These are phyloP conservation scores for Athene cunicularia DNA, from an alignment of 2,113 vertebrate genomes.

Conservation along the genomic window DNA sequence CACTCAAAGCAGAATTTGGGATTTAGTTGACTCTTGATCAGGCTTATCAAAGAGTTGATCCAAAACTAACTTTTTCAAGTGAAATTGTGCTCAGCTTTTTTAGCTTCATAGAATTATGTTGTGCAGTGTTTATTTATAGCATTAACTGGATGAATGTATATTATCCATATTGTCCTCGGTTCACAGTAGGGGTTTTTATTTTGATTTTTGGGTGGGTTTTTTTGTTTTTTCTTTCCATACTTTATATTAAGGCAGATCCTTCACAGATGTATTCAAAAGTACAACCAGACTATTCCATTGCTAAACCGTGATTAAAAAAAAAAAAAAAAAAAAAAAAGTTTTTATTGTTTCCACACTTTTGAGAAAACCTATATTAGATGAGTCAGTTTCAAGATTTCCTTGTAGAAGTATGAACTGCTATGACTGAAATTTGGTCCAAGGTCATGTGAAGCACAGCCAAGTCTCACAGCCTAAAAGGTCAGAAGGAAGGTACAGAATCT, in stretches of 20 bases:
- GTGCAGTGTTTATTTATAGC: background rate
- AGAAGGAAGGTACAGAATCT: background rate
- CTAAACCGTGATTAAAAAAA: background rate
- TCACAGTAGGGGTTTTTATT: background rate
- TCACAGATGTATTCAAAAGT: constrained; percentile 1
- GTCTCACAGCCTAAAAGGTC: background rate
- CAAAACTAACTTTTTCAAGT: background rate
- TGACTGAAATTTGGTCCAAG: constrained; percentile 7
- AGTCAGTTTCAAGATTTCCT: background rate
- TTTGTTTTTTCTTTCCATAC: background rate
- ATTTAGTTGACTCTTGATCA: background rate
- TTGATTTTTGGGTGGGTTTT: background rate
- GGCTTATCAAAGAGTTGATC: background rate
- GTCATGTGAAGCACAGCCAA: constrained; percentile 31
- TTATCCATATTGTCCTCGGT: background rate
- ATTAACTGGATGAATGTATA: background rate
- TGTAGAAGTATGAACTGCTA: constrained; percentile 12
- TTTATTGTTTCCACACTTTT: constrained; percentile 13
- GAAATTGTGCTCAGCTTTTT: background rate
- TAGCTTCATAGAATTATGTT: background rate
- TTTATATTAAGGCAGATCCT: background rate
- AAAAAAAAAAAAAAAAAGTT: background rate
- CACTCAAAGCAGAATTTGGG: background rate
- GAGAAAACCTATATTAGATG: background rate
- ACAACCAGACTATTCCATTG: background rate